These are phyloP conservation scores for Poeciliopsis presidionis DNA, from an alignment of 2,797 vertebrate genomes.

Conservation along the genomic window DNA sequence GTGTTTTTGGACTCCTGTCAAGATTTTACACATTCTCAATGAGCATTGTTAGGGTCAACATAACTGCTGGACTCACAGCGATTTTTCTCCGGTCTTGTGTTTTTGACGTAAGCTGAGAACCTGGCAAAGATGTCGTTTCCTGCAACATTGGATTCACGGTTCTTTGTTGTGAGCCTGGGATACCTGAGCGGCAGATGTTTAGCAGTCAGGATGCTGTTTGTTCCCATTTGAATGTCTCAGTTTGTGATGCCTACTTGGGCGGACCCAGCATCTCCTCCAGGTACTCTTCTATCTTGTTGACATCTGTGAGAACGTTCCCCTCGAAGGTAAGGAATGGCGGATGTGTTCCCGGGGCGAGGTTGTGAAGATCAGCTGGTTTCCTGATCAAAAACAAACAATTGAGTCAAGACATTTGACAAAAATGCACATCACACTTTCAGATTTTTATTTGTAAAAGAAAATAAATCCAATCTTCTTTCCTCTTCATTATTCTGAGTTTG, in stretches of 20 bases:
- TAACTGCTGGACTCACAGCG: conserved; percentile 58
- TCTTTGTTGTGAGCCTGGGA: conserved; percentile 89
- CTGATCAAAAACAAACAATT: conserved; percentile 68
- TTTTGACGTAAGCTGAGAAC: conserved; percentile 97
- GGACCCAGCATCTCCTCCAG: conserved; percentile 90
- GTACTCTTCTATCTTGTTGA: conserved; percentile 98
- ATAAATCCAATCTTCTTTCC: background rate
- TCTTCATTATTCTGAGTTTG: background rate
- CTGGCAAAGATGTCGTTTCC: conserved; percentile 95
- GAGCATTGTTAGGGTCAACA: background rate
- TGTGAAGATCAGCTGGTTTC: conserved; percentile 95
- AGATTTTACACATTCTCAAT: background rate
- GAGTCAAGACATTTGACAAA: background rate
- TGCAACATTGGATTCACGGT: conserved; percentile 90
- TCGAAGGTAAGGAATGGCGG: conserved; percentile 97
- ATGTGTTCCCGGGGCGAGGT: conserved; percentile 95
- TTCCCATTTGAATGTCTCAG: background rate
- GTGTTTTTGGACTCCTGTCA: background rate
- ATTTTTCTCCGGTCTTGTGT: conserved; percentile 89
- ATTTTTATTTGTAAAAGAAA: background rate
- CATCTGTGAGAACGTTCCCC: conserved; percentile 93
- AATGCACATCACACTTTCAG: background rate
- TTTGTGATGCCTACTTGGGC: conserved; percentile 84
- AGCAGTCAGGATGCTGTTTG: background rate
- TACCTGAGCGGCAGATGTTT: conserved; percentile 79